Evolutionary conservation across 2,113 vertebrate genomes (phyloP).

Genomic region (Phrynocephalus versicolor): DNA sequence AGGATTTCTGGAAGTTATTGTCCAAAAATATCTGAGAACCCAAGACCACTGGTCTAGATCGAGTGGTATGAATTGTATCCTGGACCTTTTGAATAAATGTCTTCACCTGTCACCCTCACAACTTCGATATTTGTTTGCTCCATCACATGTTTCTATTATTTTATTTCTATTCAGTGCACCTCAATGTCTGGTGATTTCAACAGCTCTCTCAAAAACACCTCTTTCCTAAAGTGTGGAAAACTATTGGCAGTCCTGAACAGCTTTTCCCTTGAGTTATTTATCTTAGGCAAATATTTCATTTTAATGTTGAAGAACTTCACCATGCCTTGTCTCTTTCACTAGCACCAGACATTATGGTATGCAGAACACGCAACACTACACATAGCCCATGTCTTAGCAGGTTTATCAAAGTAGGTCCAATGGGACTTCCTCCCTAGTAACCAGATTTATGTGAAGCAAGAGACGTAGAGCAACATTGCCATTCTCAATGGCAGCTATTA

Average conservation of each 20-base stretch:
- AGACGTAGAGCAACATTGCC: background rate
- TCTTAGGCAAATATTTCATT: background rate
- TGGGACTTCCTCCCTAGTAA: background rate
- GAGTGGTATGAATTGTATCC: background rate
- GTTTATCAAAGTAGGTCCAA: background rate
- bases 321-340: background rate
- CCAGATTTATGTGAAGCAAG: background rate
- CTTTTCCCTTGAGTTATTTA: background rate
- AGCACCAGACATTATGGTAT: background rate
- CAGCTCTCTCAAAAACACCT: background rate
- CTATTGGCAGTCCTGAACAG: background rate
- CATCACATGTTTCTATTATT: background rate
- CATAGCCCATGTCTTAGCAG: background rate
- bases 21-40: too few relatives aligned
- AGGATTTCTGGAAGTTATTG: too few relatives aligned
- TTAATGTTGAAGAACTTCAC: background rate
- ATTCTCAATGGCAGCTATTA: background rate
- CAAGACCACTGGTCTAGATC: background rate
- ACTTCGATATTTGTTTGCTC: background rate
- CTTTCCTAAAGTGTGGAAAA: background rate
- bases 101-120: background rate
- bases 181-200: too few relatives aligned
- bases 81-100: background rate
- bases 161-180: background rate
- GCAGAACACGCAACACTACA: background rate